Evolutionary conservation across 2,888 invertebrate species (phyloP), one percentile per base, ranked within the genome.

Genomic region (Myopa tessellatipennis): DNA sequence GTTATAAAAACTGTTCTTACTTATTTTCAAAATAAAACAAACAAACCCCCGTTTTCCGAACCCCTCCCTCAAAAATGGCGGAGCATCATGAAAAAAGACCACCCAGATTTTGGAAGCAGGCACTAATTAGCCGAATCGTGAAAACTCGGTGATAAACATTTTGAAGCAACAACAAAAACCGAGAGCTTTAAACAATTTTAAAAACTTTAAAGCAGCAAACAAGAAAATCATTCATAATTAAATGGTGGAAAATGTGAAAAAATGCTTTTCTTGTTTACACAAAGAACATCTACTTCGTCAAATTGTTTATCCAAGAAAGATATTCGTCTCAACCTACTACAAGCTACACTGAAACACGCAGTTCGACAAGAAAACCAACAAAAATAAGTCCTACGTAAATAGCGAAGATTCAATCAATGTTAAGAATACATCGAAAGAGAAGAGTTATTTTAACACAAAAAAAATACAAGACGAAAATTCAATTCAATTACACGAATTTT

Each of bases 271-370:
- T 73, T 80, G 80, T 81, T 80, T 81, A 78, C 67, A 76, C 75
- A 74, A 81, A 63, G 76, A 81, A 80, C 81, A 81, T 80, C 81
- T 82, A 83, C 83, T 82, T 81, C 80, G 74, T 75, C 61, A 69
- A 77, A 81, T 79, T 82, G 83, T 82, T 82, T 82, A 81, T 76
- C 77, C n/a, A 68, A 74, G 67, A 38, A 74, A 74, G 67, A 40
- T 40, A 58, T 74, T 68, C 58, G 52, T 45, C 60, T 73, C 73
- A 36, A 60, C 2, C 45, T 10, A 45, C 45, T 45, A 45, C 45
- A 45, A 45, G 45, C 6, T 8, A 45, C 71, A 36, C 55, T 71
- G 71, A 71, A 71, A 58, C 14, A 58, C 4, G 58, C 16, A n/a
- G 26, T 36, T 45, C 55, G 40, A 8, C 26, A 26, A 26, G 26